phyloP scores from a whole-genome alignment of 2,888 invertebrate species.

The Venustoraphidia nigricollis region DNA sequence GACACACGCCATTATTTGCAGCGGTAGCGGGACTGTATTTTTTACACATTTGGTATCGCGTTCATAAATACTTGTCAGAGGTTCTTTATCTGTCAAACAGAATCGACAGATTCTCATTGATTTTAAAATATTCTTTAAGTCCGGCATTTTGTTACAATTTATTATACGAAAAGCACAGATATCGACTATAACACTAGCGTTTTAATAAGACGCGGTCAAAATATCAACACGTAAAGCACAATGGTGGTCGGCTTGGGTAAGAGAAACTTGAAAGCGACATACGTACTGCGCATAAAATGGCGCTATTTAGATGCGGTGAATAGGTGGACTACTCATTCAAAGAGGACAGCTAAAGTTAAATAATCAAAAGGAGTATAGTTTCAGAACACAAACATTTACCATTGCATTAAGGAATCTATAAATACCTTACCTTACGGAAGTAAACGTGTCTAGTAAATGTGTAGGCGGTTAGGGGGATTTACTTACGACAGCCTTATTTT shows the following conservation, averaged over 20 bases:
- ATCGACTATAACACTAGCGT: neutral
- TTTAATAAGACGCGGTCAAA: conserved; percentile 10
- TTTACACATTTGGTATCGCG: conserved; percentile 36
- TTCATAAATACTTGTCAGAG: conserved; percentile 50
- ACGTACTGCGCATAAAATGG: too few relatives aligned
- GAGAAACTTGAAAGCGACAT: too few relatives aligned
- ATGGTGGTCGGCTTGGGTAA: conserved; percentile 24
- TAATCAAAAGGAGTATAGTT: too few relatives aligned
- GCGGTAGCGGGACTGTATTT: conserved; percentile 45
- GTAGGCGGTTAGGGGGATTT: too few relatives aligned
- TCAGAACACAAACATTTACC: too few relatives aligned
- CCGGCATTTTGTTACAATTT: conserved; percentile 34
- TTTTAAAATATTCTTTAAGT: conserved; percentile 41
- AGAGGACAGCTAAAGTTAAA: too few relatives aligned
- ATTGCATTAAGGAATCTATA: too few relatives aligned
- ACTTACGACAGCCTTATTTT: too few relatives aligned
- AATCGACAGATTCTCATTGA: conserved; percentile 56
- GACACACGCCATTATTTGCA: conserved; percentile 64
- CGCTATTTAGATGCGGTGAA: too few relatives aligned
- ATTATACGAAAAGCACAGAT: neutral
- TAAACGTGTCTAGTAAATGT: too few relatives aligned
- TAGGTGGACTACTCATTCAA: too few relatives aligned
- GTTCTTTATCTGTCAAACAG: conserved; percentile 48
- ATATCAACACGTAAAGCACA: conserved; percentile 17
- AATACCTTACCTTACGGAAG: too few relatives aligned